These are phyloP conservation scores for Patella caerulea DNA, from an alignment of 2,888 invertebrate species.

Conservation along the genomic window DNA sequence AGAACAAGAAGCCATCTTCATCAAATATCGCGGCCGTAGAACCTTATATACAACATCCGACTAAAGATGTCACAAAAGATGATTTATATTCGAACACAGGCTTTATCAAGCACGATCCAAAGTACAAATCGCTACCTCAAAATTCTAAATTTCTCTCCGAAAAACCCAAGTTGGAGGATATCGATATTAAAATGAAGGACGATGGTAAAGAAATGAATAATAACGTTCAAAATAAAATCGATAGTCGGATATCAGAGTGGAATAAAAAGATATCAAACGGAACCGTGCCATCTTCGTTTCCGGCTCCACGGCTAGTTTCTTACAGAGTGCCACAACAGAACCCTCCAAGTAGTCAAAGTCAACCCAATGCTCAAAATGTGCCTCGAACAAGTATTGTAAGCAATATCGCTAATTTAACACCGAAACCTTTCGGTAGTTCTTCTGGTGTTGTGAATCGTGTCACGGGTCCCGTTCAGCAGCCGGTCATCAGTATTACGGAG, in stretches of 20 bases:
- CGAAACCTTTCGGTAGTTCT: slow-evolving; percentile 62
- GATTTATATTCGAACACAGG: slow-evolving; percentile 66
- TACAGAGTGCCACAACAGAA: background rate
- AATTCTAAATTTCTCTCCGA: slow-evolving; percentile 81
- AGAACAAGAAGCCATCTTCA: slow-evolving; percentile 27
- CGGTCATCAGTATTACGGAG: slow-evolving; percentile 54
- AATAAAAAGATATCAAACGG: slow-evolving; percentile 25
- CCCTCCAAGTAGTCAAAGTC: background rate
- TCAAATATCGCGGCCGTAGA: slow-evolving; percentile 71
- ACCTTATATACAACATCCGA: slow-evolving; percentile 66
- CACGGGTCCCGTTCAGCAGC: slow-evolving; percentile 30
- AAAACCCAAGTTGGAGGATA: slow-evolving; percentile 11
- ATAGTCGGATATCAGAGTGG: background rate
- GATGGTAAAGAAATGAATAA: slow-evolving; percentile 26
- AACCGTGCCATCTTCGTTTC: slow-evolving; percentile 19
- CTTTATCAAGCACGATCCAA: slow-evolving; percentile 88
- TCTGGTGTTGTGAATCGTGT: slow-evolving; percentile 23
- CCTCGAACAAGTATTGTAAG: slow-evolving; percentile 41
- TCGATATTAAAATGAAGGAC: slow-evolving; percentile 3
- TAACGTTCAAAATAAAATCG: slow-evolving; percentile 3
- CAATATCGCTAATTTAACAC: slow-evolving; percentile 52
- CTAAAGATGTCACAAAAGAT: slow-evolving; percentile 43
- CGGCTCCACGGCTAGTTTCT: background rate
- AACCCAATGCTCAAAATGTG: slow-evolving; percentile 8
- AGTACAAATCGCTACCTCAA: slow-evolving; percentile 92